Base-by-base conservation (phyloP, 2,888 invertebrate species). In the Clusia tigrina region DNA sequence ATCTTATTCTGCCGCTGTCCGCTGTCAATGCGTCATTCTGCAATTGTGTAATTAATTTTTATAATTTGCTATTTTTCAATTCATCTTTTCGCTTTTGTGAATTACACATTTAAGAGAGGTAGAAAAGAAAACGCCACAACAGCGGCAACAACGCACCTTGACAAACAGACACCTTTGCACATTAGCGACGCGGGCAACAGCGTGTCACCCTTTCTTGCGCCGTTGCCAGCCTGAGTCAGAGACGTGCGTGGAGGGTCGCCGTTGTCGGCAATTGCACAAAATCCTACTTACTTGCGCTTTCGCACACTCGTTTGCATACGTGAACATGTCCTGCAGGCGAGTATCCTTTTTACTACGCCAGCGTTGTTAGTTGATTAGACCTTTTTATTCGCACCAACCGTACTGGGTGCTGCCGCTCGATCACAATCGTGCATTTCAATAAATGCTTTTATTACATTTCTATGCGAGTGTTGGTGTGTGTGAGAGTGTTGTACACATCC, bases 281-380 rank as follows among this genome's bases (percentile, higher is more conserved):
- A 18, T 26, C 54, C 26, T 25, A 32, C 54, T 17, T 32, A 32
- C 12, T 54, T 65, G 63, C 64, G 65, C 64, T 64, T 67, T 64
- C 62, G 60, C 67, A 64, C 67, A 68, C 66, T 63, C 65, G 66
- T 65, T 66, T 60, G 61, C 69, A 64, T 61, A 65, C 69, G 67
- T 69, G 69, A 71, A 69, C 69, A 66, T 69, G 32, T 32, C 6
- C 32, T 32, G 32, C 32, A 32, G 32, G 32, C 12, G 32, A 32
- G 32, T 32, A 12, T 5, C 69, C 65, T n/a, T n/a, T n/a, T n/a
- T n/a, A n/a, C n/a, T n/a, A n/a, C n/a, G n/a, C n/a, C 17, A 38
- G 46, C 38, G 23, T 48, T 23, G 54, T 17, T 42, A 26, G 23
- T 46, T 42, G 38, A 37, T 53, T 59, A 52, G 26, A 52, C 6